Evolutionary conservation across 2,797 vertebrate species (phyloP), one percentile per base, ranked within the genome.

Genomic region (Merluccius polli): DNA sequence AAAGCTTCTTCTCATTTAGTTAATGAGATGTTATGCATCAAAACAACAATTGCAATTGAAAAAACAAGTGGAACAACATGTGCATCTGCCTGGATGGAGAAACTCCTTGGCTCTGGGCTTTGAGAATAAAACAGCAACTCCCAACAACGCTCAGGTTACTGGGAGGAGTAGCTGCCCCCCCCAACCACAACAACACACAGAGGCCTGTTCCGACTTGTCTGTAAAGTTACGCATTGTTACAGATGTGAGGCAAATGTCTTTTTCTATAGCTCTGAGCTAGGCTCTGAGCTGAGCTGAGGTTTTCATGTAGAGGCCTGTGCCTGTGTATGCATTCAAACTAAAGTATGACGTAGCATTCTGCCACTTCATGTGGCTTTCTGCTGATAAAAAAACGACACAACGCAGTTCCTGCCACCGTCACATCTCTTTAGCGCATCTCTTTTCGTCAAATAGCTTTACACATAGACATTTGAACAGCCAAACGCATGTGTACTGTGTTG

Each of bases 271-370:
- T 79, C 6, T 0, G 5, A 77, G 84, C 75, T 11, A 83, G 52
- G 70, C 10, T 32, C n/a, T n/a, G n/a, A n/a, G n/a, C 6, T 0
- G 5, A 77, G 84, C 75, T 11, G 82, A 52, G 70, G 9, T 32
- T 75, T 71, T 89, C 86, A 35, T 89, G 87, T 84, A 68, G 70
- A 31, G 73, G 74, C 88, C 71, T 81, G 83, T 78, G 52, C 21
- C 21, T 0, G 1, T 36, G 29, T 48, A 18, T 15, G 36, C 70
- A 27, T 33, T 70, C 4, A 1, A 5, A 13, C 13, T 1, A 12
- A 27, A 13, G 8, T 67, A 9, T 3, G 16, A 48, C 15, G 21
- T 48, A 35, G 33, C 33, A 35, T 48, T 15, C 38, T 41, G 38
- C 38, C 1, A 48, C 16, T n/a, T n/a, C n/a, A n/a, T 48, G 44